Evolutionary conservation across 2,113 vertebrate species (phyloP).

Genomic region (Aplodontia rufa): DNA sequence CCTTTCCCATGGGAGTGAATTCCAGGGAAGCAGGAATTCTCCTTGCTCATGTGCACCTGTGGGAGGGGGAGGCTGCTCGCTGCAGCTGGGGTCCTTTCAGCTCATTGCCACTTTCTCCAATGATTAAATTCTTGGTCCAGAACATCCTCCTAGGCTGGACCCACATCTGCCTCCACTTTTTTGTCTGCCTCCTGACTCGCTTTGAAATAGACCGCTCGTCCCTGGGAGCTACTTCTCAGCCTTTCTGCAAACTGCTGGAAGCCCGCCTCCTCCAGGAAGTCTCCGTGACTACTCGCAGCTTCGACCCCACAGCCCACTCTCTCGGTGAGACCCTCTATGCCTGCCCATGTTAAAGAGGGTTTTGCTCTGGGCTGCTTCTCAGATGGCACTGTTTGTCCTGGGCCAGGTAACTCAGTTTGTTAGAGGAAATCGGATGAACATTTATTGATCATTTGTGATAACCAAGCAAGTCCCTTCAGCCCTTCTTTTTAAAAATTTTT

Average conservation of each 20-base stretch:
- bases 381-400: neutral
- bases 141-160: neutral
- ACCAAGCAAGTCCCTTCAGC: neutral
- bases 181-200: neutral
- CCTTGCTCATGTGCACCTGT: accelerated
- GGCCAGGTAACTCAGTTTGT: neutral
- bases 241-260: neutral
- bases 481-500: too few relatives aligned
- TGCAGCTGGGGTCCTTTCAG: neutral
- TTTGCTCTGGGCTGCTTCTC: neutral
- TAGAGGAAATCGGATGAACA: neutral
- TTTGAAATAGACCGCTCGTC: neutral
- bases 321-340: neutral
- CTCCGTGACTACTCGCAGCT: neutral
- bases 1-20: neutral
- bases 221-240: neutral
- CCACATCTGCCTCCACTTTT: neutral
- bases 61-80: neutral
- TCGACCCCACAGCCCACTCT: neutral
- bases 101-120: accelerated
- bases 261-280: neutral
- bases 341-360: neutral
- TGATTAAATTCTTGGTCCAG: neutral
- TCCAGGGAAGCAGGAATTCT: neutral
- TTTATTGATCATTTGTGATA: neutral